Base-by-base conservation (phyloP, 2,113 vertebrate species). In the Cheilinus undulatus region DNA sequence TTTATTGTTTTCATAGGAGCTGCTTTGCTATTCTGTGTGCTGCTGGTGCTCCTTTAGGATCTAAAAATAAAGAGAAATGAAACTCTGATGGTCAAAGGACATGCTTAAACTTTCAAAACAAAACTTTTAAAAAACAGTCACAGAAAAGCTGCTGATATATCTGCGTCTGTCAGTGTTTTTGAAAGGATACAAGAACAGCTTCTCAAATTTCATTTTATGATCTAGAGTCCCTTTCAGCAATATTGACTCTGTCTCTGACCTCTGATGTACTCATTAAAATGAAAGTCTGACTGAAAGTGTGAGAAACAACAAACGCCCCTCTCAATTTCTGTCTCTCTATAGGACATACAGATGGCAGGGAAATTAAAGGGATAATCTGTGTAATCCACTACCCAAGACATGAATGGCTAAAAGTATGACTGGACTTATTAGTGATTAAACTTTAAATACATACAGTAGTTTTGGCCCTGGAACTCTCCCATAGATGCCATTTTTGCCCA, bases 1-100 rank as follows among this genome's bases (percentile, higher is more conserved):
- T 73, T 82, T 71, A 82, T 80, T 84, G 85, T 77, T 82, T 79
- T 70, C 81, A 84, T 68, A 71, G 82, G 68, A 30, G 56, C 71
- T 71, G 51, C 65, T 82, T 79, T 19, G n/a, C 59, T 73, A 70
- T 87, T 84, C 78, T 63, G 24, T 27, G 61, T 58, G 57, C 46
- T 60, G 63, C 46, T 45, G 54, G 46, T 24, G 54, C 56, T 66
- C 54, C 71, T 73, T 63, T 59, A 73, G 65, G 64, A 78, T 57
- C 48, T 72, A 73, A 42, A 84, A 76, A 84, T 63, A 53, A 62
- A 66, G 69, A 57, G 49, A 71, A 77, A 86, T 67, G 70, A 54
- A 71, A 77, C 50, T 19, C 0, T 3, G 7, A 36, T 49, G 63
- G 59, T 64, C 50, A 62, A 69, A 62, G 66, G 63, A 69, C 74